These are phyloP conservation scores for Microhierax caerulescens DNA, from an alignment of 2,797 vertebrate genomes.

Conservation along the genomic window DNA sequence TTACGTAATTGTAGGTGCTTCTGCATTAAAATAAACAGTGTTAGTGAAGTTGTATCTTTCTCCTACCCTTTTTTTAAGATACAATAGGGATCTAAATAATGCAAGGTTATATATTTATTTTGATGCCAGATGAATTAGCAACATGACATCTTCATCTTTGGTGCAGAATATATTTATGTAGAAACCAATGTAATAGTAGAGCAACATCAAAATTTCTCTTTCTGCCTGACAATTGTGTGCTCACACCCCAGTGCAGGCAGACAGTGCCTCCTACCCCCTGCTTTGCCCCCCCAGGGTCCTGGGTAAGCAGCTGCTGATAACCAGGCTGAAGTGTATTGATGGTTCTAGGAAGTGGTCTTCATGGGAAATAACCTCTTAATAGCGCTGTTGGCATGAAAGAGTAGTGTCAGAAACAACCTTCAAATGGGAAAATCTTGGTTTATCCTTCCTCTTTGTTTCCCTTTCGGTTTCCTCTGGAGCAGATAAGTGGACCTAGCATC, in stretches of 20 bases:
- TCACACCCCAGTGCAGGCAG: not conserved
- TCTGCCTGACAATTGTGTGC: not conserved
- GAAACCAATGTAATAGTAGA: not conserved
- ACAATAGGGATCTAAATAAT: not conserved
- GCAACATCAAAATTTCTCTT: not conserved
- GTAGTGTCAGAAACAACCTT: not conserved
- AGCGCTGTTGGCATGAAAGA: not conserved
- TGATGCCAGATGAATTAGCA: not conserved
- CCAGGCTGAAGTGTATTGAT: not conserved
- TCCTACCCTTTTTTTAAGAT: not conserved
- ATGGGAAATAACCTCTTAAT: not conserved
- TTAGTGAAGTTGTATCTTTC: not conserved
- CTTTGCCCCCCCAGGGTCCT: not conserved
- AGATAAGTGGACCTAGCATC: not conserved
- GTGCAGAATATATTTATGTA: not conserved
- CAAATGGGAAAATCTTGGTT: not conserved
- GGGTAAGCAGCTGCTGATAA: not conserved
- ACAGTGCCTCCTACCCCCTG: not conserved
- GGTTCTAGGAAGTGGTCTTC: not conserved
- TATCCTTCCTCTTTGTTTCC: not conserved
- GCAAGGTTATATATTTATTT: not conserved
- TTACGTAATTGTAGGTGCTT: not conserved
- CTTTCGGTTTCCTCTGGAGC: not conserved
- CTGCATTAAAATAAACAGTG: not conserved
- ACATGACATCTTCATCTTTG: not conserved